These are phyloP conservation scores for Neosilurus hyrtlii DNA, from an alignment of 2,797 vertebrate species.

Conservation along the genomic window DNA sequence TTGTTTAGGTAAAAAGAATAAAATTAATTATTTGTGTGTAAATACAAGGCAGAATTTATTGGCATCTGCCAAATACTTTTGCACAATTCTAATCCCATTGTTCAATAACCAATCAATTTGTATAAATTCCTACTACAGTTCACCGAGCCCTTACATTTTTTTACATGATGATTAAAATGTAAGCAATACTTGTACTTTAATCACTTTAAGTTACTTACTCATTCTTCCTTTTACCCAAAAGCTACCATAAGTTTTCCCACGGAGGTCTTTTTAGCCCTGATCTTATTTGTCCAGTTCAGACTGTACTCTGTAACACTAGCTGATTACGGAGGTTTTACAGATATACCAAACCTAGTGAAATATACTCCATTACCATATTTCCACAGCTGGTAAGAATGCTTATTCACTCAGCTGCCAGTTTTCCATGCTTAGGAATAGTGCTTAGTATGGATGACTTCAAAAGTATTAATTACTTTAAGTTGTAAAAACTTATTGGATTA, in stretches of 20 bases:
- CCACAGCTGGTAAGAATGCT: conserved; percentile 87
- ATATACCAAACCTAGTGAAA: conserved; percentile 71
- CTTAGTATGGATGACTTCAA: conserved; percentile 84
- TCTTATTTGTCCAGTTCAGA: conserved; percentile 46
- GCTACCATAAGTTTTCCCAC: background rate
- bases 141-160: background rate
- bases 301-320: conserved; percentile 57
- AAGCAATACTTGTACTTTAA: background rate
- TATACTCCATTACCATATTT: conserved; percentile 78
- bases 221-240: conserved; percentile 10
- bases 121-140: background rate
- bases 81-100: too few relatives aligned
- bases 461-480: conserved; percentile 82
- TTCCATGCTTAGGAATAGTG: conserved; percentile 86
- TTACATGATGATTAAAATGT: background rate
- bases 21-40: too few relatives aligned
- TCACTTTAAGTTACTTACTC: too few relatives aligned
- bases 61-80: too few relatives aligned
- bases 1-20: too few relatives aligned
- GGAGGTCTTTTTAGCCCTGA: conserved; percentile 3
- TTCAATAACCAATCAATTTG: too few relatives aligned
- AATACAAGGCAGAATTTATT: too few relatives aligned
- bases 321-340: conserved; percentile 72
- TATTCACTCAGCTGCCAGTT: conserved; percentile 73
- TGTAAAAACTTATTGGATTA: conserved; percentile 74